phyloP scores from a whole-genome alignment of 2,888 invertebrate species.

The Ochropleura plecta region DNA sequence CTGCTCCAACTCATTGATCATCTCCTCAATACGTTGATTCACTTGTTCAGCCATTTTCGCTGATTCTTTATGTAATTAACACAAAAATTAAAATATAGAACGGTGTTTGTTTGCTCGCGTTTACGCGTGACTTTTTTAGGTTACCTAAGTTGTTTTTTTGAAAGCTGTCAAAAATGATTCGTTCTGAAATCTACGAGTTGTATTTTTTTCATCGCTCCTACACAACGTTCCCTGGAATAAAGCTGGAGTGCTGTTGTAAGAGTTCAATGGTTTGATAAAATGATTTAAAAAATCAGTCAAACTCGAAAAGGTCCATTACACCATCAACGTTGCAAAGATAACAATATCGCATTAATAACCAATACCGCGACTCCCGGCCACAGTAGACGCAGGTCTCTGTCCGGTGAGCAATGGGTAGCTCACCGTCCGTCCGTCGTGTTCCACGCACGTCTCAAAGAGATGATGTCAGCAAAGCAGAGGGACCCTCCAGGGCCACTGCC shows the following conservation, averaged over 20 bases:
- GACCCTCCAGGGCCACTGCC: no score
- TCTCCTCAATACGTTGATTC: slow-evolving; percentile 94
- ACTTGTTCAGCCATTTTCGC: slow-evolving; percentile 95
- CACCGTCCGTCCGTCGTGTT: no score
- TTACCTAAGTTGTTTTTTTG: slow-evolving; percentile 41
- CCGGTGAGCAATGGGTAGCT: no score
- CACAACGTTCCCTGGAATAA: background rate
- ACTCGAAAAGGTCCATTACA: background rate
- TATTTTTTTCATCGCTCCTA: background rate
- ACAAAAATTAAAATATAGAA: slow-evolving; percentile 8
- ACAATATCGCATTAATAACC: background rate
- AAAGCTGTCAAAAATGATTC: slow-evolving; percentile 17
- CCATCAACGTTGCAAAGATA: background rate
- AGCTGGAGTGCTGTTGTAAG: background rate
- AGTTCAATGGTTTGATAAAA: background rate
- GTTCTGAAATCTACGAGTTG: slow-evolving; percentile 20
- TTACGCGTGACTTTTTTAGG: slow-evolving; percentile 50
- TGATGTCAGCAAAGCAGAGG: no score
- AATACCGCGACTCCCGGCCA: no score
- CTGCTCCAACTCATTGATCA: slow-evolving; percentile 95
- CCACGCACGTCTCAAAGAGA: no score
- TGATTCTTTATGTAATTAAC: slow-evolving; percentile 41
- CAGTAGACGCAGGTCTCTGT: no score
- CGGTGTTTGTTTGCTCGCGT: background rate
- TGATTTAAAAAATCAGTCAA: background rate